Percentiles rank a stretch among this genome's conserved stretches.
Evolutionary conservation across 2,797 vertebrate genomes (phyloP).

Genomic region (Pempheris klunzingeri): DNA sequence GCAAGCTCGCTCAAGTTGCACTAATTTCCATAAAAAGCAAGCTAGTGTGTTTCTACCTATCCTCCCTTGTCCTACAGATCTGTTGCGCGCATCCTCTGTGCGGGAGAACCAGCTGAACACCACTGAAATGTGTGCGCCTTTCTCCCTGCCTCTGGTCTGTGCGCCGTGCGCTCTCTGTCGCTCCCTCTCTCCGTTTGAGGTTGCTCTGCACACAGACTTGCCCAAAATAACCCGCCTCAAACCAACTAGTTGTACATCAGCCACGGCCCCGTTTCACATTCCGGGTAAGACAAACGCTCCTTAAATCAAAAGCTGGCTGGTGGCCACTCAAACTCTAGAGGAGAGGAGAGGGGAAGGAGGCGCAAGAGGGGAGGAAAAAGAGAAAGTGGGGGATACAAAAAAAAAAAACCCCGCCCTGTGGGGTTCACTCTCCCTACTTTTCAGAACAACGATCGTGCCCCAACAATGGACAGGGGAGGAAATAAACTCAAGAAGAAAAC

Average conservation of each 20-base stretch:
- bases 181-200: constrained; percentile 77
- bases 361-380: constrained; percentile 35
- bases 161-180: constrained; percentile 68
- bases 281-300: constrained; percentile 89
- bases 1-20: constrained; percentile 32
- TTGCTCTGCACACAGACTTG: constrained; percentile 80
- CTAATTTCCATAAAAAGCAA: constrained; percentile 49
- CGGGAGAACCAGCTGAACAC: constrained; percentile 46
- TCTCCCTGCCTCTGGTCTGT: constrained; percentile 66
- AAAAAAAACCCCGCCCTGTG: constrained; percentile 68
- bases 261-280: constrained; percentile 84
- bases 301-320: constrained; percentile 87
- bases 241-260: constrained; percentile 75
- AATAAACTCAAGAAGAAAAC: constrained; percentile 75
- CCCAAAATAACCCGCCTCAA: constrained; percentile 85
- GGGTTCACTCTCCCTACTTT: constrained; percentile 77
- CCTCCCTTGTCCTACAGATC: constrained; percentile 46
- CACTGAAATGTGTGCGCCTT: constrained; percentile 65
- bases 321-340: constrained; percentile 82
- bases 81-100: constrained; percentile 74
- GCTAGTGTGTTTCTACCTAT: constrained; percentile 29
- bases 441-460: constrained; percentile 65
- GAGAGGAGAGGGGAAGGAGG: constrained; percentile 54
- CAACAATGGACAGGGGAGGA: constrained; percentile 77
- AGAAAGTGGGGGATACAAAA: constrained; percentile 52